Conservation (phyloP, 2,888 invertebrate species). For the Rutpela maculata region DNA sequence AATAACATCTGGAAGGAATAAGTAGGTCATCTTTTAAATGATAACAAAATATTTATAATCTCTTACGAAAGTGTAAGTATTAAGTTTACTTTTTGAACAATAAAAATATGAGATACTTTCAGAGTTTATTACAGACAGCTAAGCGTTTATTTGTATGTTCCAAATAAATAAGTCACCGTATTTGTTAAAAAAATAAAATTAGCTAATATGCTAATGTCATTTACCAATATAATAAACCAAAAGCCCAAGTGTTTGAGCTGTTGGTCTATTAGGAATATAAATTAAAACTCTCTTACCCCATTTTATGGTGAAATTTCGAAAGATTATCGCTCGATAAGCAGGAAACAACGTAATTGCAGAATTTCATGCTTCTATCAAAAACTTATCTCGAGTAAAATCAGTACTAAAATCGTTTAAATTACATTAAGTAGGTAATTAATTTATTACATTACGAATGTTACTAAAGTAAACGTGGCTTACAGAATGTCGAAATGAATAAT, state of each 20-base stretch:
- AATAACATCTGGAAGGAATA: not conserved
- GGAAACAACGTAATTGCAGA: conserved; percentile 38
- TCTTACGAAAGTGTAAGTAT: not conserved
- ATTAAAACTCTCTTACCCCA: not conserved
- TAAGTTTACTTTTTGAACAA: not conserved
- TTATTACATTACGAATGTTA: conserved; percentile 51
- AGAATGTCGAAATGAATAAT: conserved; percentile 49
- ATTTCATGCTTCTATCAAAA: conserved; percentile 50
- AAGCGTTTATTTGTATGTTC: not conserved
- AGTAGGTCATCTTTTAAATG: not conserved
- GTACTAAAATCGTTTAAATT: conserved; percentile 43
- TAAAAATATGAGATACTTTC: not conserved
- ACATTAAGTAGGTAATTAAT: conserved; percentile 48
- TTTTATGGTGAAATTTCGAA: not conserved
- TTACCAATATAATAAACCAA: too few species aligned
- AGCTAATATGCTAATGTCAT: conserved; percentile 1
- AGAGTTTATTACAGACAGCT: not conserved
- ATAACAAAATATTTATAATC: not conserved
- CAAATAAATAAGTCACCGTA: not conserved
- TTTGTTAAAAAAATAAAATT: conserved; percentile 1
- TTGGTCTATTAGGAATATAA: not conserved
- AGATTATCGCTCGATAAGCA: not conserved
- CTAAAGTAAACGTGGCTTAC: conserved; percentile 44
- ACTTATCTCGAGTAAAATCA: conserved; percentile 35
- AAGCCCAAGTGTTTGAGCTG: too few species aligned